phyloP scores from a whole-genome alignment of 1,140 invertebrate genomes.

The Diachasma alloeum region DNA sequence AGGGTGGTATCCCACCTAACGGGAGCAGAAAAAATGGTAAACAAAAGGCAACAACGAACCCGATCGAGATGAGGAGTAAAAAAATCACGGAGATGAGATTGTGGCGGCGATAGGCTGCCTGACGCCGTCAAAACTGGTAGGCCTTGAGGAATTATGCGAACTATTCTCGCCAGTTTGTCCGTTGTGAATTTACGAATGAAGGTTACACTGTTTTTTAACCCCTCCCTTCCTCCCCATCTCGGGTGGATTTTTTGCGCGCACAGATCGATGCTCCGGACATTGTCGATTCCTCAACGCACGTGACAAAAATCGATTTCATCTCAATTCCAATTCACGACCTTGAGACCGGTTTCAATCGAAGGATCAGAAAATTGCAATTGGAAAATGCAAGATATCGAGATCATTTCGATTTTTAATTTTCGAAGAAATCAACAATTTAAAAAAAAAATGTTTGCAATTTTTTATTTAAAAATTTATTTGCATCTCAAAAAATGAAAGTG shows the following conservation, averaged over 20 bases:
- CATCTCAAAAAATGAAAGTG: too few relatives aligned
- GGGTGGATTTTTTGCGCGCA: not conserved
- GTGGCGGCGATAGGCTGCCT: conserved; percentile 58
- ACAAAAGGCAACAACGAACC: not conserved
- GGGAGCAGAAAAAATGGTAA: not conserved
- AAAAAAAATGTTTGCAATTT: too few relatives aligned
- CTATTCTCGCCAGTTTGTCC: conserved; percentile 61
- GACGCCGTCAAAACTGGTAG: conserved; percentile 64
- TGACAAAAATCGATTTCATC: not conserved
- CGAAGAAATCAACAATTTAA: too few relatives aligned
- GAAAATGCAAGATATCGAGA: too few relatives aligned
- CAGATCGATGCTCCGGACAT: not conserved
- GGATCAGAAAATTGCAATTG: not conserved
- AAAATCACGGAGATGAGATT: conserved; percentile 41
- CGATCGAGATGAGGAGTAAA: not conserved
- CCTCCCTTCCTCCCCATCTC: not conserved
- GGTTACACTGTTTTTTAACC: conserved; percentile 23
- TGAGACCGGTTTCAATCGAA: not conserved
- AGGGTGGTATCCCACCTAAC: not conserved
- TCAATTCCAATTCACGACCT: not conserved
- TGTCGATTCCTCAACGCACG: not conserved
- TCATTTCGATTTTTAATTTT: too few relatives aligned
- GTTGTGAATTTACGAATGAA: conserved; percentile 55
- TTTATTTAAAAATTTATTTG: too few relatives aligned
- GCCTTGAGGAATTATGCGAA: conserved; percentile 65